A percentile compares a stretch with the other conserved stretches of the same genome.
Conservation (phyloP, 2,113 vertebrate species). For the Syngnathus floridae region DNA sequence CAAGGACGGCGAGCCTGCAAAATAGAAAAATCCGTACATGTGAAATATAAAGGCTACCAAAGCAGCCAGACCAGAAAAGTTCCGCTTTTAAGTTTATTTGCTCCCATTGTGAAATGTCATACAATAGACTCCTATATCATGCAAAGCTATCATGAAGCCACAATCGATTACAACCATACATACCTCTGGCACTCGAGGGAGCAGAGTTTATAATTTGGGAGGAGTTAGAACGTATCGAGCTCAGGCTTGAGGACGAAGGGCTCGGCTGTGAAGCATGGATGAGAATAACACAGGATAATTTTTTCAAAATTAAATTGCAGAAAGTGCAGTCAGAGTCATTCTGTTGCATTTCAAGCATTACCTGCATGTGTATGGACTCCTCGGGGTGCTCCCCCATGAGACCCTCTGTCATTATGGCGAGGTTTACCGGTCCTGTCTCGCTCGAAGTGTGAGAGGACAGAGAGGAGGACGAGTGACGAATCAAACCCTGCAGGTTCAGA, state of each 20-base stretch:
- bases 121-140: too few species aligned
- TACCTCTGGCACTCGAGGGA: slow-evolving; percentile 93
- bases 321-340: too few species aligned
- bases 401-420: slow-evolving; percentile 83
- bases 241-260: slow-evolving; percentile 91
- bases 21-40: not conserved
- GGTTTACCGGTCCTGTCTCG: slow-evolving; percentile 86
- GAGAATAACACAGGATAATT: too few species aligned
- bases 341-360: slow-evolving; percentile 27
- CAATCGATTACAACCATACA: slow-evolving; percentile 19
- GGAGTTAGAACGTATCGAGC: slow-evolving; percentile 88
- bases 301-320: too few species aligned
- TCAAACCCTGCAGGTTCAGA: slow-evolving; percentile 84
- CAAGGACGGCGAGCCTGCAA: slow-evolving; percentile 90
- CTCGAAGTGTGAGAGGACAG: slow-evolving; percentile 92
- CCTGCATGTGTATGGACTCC: slow-evolving; percentile 90
- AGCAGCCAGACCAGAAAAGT: too few species aligned
- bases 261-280: slow-evolving; percentile 75
- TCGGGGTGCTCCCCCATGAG: slow-evolving; percentile 82
- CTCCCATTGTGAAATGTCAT: too few species aligned
- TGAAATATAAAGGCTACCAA: not conserved
- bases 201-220: slow-evolving; percentile 91
- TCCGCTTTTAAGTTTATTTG: too few species aligned
- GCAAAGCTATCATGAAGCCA: not conserved
- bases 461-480: slow-evolving; percentile 90